Conservation (phyloP, 2,797 vertebrate species). For the Clarias fuscus region DNA sequence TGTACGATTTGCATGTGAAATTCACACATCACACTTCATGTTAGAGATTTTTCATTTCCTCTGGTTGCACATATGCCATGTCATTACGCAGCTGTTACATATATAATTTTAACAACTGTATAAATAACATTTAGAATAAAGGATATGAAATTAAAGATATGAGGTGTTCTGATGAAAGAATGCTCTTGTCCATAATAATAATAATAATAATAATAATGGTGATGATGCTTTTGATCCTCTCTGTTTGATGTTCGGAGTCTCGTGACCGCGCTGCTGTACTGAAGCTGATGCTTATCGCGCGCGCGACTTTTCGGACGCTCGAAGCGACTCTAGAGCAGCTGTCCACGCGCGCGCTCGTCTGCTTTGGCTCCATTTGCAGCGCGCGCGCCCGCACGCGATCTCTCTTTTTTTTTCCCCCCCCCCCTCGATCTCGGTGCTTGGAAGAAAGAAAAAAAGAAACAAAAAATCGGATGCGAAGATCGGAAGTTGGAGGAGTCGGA, state of each 20-base stretch:
- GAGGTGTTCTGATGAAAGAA: not conserved
- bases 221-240: not conserved
- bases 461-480: not conserved
- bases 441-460: too few relatives aligned
- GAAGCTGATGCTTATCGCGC: constrained; percentile 24
- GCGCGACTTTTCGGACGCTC: constrained; percentile 28
- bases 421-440: not conserved
- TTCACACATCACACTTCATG: too few relatives aligned
- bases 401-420: not conserved
- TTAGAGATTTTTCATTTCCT: too few relatives aligned
- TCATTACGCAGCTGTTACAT: too few relatives aligned
- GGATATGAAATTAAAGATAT: not conserved
- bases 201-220: not conserved
- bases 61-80: too few relatives aligned
- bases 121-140: not conserved
- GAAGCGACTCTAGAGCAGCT: constrained; percentile 20
- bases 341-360: constrained; percentile 7
- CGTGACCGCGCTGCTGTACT: constrained; percentile 21
- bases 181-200: not conserved
- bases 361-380: not conserved
- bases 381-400: not conserved
- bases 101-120: too few relatives aligned
- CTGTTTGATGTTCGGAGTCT: constrained; percentile 7
- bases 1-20: too few relatives aligned
- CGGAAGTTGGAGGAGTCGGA: constrained; percentile 19